These are phyloP conservation scores for Chondrosia reniformis DNA, from an alignment of 37 sponge, comb jelly and placozoan genomes.

Conservation along the genomic window DNA sequence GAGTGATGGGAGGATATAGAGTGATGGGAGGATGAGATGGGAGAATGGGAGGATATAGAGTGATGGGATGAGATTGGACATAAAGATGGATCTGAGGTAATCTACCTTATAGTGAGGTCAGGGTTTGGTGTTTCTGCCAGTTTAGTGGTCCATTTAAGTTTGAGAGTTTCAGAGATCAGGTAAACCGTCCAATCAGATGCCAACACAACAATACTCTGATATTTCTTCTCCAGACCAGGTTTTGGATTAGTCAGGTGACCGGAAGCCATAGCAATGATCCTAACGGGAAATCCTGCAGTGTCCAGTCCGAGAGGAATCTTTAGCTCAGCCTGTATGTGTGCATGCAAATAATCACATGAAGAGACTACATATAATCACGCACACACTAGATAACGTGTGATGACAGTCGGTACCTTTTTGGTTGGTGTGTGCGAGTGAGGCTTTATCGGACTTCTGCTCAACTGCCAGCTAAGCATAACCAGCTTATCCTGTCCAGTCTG, in stretches of 20 bases:
- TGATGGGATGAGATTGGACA: no score
- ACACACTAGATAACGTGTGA: neutral
- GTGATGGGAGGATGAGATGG: neutral
- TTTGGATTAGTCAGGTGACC: neutral
- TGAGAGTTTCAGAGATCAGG: conserved; percentile 32
- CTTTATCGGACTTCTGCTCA: conserved; percentile 29
- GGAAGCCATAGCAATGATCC: conserved; percentile 17
- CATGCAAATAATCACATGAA: neutral
- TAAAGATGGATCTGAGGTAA: no score
- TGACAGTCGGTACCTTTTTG: neutral
- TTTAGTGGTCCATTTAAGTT: conserved; percentile 49
- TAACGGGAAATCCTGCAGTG: neutral
- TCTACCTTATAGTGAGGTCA: neutral
- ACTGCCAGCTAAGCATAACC: conserved; percentile 22
- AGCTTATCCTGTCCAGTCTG: conserved; percentile 30
- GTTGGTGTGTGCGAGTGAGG: conserved; percentile 9
- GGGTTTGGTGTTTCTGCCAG: conserved; percentile 1
- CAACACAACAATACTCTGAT: conserved; percentile 51
- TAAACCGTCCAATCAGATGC: conserved; percentile 64
- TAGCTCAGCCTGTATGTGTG: neutral
- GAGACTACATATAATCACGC: neutral
- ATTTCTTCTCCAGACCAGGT: neutral
- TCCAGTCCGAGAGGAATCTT: neutral
- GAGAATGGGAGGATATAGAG: neutral
- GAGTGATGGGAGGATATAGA: neutral